phyloP scores from a whole-genome alignment of 2,888 invertebrate genomes.

The Agriopis leucophaearia region DNA sequence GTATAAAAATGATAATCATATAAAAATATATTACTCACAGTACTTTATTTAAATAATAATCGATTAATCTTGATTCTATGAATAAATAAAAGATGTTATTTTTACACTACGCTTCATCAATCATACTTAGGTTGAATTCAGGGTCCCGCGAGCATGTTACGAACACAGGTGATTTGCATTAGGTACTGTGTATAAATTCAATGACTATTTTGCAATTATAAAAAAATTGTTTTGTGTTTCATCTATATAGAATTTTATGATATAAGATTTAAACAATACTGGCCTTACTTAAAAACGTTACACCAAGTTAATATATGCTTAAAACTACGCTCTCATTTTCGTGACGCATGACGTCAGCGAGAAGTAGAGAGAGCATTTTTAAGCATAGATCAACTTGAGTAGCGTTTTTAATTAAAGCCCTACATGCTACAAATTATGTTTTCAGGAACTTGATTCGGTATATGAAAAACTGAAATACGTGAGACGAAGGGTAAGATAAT shows the following conservation, averaged over 20 bases:
- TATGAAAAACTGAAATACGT: too few relatives aligned
- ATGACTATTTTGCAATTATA: background rate
- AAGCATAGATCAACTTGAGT: too few relatives aligned
- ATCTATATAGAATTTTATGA: background rate
- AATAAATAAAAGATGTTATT: background rate
- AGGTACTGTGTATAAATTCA: background rate
- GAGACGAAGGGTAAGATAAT: too few relatives aligned
- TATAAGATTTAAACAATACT: background rate
- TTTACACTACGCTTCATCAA: slow-evolving; percentile 7
- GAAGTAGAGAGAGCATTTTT: too few relatives aligned
- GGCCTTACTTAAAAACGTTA: too few relatives aligned
- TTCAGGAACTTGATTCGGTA: too few relatives aligned
- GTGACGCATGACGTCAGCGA: too few relatives aligned
- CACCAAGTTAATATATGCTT: too few relatives aligned
- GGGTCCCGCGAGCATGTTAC: slow-evolving; percentile 5
- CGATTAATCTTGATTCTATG: slow-evolving; percentile 4
- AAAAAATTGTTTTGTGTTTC: background rate
- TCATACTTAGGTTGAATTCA: slow-evolving; percentile 1
- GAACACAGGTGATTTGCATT: background rate
- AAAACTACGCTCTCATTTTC: too few relatives aligned
- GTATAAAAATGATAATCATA: too few relatives aligned
- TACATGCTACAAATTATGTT: too few relatives aligned
- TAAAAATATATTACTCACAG: background rate
- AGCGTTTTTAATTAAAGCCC: too few relatives aligned
- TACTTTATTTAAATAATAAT: slow-evolving; percentile 3